Conservation (phyloP, 2,888 invertebrate species). For the Neoaliturus tenellus region DNA sequence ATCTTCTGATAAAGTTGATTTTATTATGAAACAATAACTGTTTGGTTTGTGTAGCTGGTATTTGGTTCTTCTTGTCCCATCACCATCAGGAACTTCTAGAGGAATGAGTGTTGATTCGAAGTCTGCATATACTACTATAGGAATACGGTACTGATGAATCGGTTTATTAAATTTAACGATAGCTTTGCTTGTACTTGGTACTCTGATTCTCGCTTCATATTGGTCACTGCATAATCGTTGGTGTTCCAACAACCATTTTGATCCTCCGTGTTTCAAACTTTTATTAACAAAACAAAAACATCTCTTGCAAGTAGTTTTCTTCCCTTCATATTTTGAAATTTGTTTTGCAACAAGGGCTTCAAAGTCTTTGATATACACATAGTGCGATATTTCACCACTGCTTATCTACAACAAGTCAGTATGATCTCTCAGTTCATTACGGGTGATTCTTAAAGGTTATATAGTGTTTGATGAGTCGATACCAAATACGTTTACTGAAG, state of each 20-base stretch:
- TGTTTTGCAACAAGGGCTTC: neutral
- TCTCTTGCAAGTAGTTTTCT: neutral
- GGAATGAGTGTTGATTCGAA: conserved; percentile 16
- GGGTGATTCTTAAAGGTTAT: neutral
- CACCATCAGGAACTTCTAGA: neutral
- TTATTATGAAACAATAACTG: conserved; percentile 11
- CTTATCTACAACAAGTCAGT: neutral
- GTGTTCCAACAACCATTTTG: neutral
- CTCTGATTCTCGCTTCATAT: neutral
- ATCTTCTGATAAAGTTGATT: conserved; percentile 11
- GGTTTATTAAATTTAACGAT: neutral
- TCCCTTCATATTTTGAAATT: neutral
- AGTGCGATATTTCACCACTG: neutral
- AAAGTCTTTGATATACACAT: conserved; percentile 24
- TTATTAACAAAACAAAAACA: conserved; percentile 2
- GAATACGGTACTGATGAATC: neutral
- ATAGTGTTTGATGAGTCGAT: neutral
- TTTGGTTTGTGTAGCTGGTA: conserved; percentile 17
- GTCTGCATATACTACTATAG: conserved; percentile 13
- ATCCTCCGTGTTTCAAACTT: neutral
- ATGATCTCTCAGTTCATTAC: neutral
- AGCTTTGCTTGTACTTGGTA: neutral
- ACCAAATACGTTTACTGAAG: neutral
- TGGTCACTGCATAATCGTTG: neutral
- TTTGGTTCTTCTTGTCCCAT: neutral